Evolutionary conservation across 1,140 invertebrate species (phyloP).

Genomic region (Drosophila bocqueti): DNA sequence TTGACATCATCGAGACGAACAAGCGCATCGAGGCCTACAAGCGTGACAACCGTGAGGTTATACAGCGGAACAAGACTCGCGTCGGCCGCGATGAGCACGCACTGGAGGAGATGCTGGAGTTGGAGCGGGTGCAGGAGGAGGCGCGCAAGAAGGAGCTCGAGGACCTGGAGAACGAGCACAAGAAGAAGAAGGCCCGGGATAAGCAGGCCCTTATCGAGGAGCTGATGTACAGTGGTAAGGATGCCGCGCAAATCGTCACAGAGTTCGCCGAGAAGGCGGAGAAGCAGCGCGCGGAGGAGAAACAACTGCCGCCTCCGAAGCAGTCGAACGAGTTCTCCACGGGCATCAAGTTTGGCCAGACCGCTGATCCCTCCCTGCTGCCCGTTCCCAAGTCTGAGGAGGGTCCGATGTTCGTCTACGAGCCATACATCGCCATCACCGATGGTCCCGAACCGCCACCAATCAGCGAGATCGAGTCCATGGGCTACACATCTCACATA

Average conservation of each 20-base stretch:
- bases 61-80: conserved; percentile 94
- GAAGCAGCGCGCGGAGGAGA: conserved; percentile 89
- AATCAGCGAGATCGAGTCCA: conserved; percentile 87
- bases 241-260: conserved; percentile 95
- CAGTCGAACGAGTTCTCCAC: conserved; percentile 90
- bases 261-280: conserved; percentile 91
- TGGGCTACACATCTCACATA: conserved; percentile 92
- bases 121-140: conserved; percentile 91
- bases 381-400: conserved; percentile 91
- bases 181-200: conserved; percentile 92
- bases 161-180: conserved; percentile 88
- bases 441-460: conserved; percentile 91
- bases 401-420: conserved; percentile 90
- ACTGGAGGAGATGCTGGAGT: conserved; percentile 94
- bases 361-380: conserved; percentile 86
- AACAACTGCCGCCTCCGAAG: conserved; percentile 86
- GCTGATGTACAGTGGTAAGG: conserved; percentile 95
- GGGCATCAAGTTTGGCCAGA: conserved; percentile 91
- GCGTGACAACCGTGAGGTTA: conserved; percentile 95
- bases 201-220: conserved; percentile 97
- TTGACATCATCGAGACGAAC: conserved; percentile 95
- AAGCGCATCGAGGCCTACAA: conserved; percentile 97
- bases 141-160: conserved; percentile 88
- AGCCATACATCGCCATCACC: conserved; percentile 86
- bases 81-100: conserved; percentile 88